phyloP scores from a whole-genome alignment of 1,140 invertebrate genomes.

The Cydia amplana region DNA sequence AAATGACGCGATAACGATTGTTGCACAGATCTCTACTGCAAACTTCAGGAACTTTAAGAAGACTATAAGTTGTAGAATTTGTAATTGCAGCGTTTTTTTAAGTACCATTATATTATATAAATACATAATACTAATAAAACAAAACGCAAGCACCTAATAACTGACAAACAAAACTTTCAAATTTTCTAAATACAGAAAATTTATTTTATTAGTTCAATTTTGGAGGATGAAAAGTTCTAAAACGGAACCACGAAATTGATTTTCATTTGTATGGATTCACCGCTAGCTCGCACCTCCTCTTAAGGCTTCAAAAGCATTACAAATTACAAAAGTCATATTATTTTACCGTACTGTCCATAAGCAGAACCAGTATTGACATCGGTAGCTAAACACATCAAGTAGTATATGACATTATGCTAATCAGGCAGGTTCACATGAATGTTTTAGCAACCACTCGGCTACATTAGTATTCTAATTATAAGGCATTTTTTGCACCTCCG shows the following conservation, averaged over 20 bases:
- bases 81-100: too few relatives aligned
- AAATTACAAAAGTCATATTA: background rate
- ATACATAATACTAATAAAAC: too few relatives aligned
- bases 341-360: conserved; percentile 26
- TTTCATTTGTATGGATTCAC: background rate
- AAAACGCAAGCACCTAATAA: too few relatives aligned
- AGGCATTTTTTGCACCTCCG: conserved; percentile 58
- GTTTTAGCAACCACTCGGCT: conserved; percentile 56
- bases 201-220: too few relatives aligned
- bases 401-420: conserved; percentile 71
- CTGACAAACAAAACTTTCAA: too few relatives aligned
- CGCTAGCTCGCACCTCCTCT: background rate
- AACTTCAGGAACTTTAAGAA: too few relatives aligned
- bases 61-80: too few relatives aligned
- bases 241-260: background rate
- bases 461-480: conserved; percentile 63
- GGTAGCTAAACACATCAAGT: conserved; percentile 66
- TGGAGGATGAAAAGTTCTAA: background rate
- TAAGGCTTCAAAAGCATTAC: background rate
- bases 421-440: conserved; percentile 55
- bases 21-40: too few relatives aligned
- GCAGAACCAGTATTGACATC: conserved; percentile 43
- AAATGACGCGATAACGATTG: background rate
- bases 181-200: too few relatives aligned
- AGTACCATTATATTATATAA: too few relatives aligned